These are phyloP conservation scores for Panopea generosa DNA, from an alignment of 2,888 invertebrate genomes.

Conservation along the genomic window DNA sequence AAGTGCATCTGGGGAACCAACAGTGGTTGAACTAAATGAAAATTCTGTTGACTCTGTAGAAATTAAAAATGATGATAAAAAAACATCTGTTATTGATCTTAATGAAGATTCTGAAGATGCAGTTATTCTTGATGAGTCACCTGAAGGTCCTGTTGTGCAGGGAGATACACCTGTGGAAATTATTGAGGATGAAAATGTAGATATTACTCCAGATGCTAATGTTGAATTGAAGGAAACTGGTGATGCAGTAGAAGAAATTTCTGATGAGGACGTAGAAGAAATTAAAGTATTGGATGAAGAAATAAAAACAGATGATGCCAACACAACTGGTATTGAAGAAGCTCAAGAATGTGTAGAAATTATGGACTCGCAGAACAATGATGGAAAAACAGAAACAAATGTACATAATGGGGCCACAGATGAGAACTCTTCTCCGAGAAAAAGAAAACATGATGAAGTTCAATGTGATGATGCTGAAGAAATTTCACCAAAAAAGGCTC, in stretches of 20 bases:
- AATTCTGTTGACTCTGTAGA: slow-evolving; percentile 33
- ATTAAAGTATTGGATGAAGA: slow-evolving; percentile 25
- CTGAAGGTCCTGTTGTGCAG: slow-evolving; percentile 9
- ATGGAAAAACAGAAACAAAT: background rate
- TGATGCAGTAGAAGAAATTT: slow-evolving; percentile 21
- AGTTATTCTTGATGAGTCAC: slow-evolving; percentile 14
- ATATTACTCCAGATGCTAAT: slow-evolving; percentile 11
- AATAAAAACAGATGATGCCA: background rate
- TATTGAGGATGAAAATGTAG: slow-evolving; percentile 7
- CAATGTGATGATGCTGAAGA: slow-evolving; percentile 53
- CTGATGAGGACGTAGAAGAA: slow-evolving; percentile 26
- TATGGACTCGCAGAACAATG: slow-evolving; percentile 6
- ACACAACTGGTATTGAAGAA: slow-evolving; percentile 21
- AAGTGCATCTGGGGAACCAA: background rate
- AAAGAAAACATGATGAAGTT: slow-evolving; percentile 62
- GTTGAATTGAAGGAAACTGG: slow-evolving; percentile 1
- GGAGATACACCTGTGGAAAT: background rate
- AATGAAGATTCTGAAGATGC: slow-evolving; percentile 38
- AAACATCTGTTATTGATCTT: slow-evolving; percentile 30
- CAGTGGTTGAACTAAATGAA: slow-evolving; percentile 15
- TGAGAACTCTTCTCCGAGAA: slow-evolving; percentile 18
- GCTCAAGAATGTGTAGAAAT: slow-evolving; percentile 36
- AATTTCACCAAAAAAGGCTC: slow-evolving; percentile 50
- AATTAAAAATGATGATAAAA: slow-evolving; percentile 20
- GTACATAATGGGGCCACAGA: slow-evolving; percentile 5